Evolutionary conservation across 2,797 vertebrate species (phyloP).

Genomic region (Tympanoctomys barrerae): DNA sequence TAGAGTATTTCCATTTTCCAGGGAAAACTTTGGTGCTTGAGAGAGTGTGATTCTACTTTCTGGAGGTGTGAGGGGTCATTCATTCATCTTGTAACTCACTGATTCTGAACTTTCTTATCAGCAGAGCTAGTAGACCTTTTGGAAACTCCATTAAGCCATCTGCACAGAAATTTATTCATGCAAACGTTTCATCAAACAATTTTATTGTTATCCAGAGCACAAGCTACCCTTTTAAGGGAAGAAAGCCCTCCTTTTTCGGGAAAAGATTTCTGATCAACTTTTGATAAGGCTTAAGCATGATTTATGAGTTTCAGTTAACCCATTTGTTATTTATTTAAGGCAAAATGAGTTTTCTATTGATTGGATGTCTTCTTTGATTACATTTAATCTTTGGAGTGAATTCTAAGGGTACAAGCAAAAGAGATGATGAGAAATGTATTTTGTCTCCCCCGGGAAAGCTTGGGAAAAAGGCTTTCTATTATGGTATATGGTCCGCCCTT

Average conservation of each 20-base stretch:
- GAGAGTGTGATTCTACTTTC: conserved; percentile 7
- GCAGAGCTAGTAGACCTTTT: background rate
- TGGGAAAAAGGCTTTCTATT: background rate
- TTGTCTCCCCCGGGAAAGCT: background rate
- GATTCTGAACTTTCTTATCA: conserved; percentile 38
- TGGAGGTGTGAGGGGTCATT: background rate
- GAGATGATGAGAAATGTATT: conserved; percentile 12
- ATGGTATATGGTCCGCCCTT: background rate
- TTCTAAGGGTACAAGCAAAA: conserved; percentile 42
- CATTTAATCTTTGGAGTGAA: conserved; percentile 44
- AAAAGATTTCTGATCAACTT: conserved; percentile 60
- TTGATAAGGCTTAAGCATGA: conserved; percentile 45
- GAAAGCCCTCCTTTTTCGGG: conserved; percentile 57
- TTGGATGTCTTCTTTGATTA: conserved; percentile 62
- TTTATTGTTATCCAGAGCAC: conserved; percentile 30
- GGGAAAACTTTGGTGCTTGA: background rate
- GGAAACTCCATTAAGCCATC: background rate
- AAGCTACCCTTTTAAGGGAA: background rate
- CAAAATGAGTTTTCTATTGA: conserved; percentile 77
- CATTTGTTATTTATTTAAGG: conserved; percentile 54
- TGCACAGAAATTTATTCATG: conserved; percentile 9
- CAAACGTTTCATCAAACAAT: background rate
- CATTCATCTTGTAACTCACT: background rate
- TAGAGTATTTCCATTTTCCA: conserved; percentile 54
- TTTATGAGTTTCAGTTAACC: conserved; percentile 56